phyloP scores from a whole-genome alignment of 2,888 invertebrate species.

The Crocallis elinguaria region DNA sequence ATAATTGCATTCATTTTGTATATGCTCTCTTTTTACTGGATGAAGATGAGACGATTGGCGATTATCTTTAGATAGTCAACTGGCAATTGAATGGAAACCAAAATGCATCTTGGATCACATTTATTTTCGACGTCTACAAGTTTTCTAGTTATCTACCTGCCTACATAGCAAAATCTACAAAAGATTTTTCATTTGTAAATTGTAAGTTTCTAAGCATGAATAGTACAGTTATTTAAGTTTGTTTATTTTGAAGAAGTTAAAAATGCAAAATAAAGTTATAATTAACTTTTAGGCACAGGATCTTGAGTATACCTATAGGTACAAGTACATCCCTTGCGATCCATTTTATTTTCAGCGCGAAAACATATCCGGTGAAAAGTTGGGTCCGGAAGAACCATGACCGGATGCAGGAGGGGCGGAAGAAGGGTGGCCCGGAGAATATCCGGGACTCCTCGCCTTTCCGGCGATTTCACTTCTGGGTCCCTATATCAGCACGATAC shows the following conservation, averaged over 20 bases:
- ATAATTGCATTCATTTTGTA: constrained; percentile 62
- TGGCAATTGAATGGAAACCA: constrained; percentile 5
- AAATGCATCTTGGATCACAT: neutral
- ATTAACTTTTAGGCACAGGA: too few species aligned
- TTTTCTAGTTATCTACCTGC: too few species aligned
- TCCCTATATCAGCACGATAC: constrained; percentile 54
- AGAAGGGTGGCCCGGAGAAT: constrained; percentile 41
- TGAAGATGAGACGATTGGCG: constrained; percentile 25
- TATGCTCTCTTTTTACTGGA: constrained; percentile 48
- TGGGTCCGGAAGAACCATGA: constrained; percentile 59
- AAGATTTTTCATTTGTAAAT: too few species aligned
- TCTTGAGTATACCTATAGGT: too few species aligned
- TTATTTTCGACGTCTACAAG: too few species aligned
- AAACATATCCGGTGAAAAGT: constrained; percentile 49
- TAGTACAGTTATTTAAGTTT: too few species aligned
- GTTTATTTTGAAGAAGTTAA: too few species aligned
- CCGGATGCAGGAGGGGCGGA: constrained; percentile 52
- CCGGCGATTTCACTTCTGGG: constrained; percentile 62
- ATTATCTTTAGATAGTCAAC: constrained; percentile 11
- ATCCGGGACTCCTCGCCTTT: constrained; percentile 63
- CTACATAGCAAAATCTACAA: too few species aligned
- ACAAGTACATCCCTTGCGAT: constrained; percentile 7
- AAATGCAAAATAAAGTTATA: too few species aligned
- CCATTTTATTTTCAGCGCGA: constrained; percentile 40
- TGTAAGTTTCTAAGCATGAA: too few species aligned